Evolutionary conservation across 2,888 invertebrate genomes (phyloP).

Genomic region (Protophormia terraenovae): DNA sequence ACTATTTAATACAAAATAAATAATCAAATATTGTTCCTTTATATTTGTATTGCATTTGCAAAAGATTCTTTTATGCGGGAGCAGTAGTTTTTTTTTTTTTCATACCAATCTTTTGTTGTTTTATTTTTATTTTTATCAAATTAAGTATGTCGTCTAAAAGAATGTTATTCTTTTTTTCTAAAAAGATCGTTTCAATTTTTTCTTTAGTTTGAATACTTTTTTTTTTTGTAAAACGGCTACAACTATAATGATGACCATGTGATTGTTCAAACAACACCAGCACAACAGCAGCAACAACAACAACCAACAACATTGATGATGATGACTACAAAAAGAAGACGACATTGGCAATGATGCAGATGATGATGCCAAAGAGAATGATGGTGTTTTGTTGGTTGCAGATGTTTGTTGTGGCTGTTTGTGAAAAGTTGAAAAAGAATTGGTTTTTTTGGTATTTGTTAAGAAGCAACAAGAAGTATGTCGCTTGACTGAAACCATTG

Average conservation of each 20-base stretch:
- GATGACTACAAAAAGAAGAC: conserved; percentile 32
- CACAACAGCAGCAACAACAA: not conserved
- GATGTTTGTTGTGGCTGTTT: conserved; percentile 46
- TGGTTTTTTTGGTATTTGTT: conserved; percentile 16
- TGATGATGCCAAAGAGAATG: conserved; percentile 7
- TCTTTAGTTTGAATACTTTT: not conserved
- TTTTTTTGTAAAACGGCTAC: conserved; percentile 14
- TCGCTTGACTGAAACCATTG: conserved; percentile 60
- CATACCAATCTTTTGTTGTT: not conserved
- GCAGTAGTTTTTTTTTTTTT: not conserved
- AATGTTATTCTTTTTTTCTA: conserved; percentile 42
- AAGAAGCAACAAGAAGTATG: conserved; percentile 44
- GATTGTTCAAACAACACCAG: conserved; percentile 34
- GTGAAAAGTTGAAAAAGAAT: conserved; percentile 25
- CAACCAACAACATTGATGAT: conserved; percentile 27
- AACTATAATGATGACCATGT: conserved; percentile 60
- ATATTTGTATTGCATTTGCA: not conserved
- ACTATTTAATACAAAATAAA: too few relatives aligned
- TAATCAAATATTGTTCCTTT: conserved; percentile 16
- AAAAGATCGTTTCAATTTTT: conserved; percentile 18
- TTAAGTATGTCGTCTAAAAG: conserved; percentile 57
- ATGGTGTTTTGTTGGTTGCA: conserved; percentile 49
- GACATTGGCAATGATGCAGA: conserved; percentile 19
- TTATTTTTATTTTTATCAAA: conserved; percentile 42
- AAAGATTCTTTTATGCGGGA: conserved; percentile 48